A percentile compares a stretch with the other conserved stretches of the same genome.
Evolutionary conservation across 2,113 vertebrate genomes (phyloP).

Genomic region (Ctenomys sociabilis): DNA sequence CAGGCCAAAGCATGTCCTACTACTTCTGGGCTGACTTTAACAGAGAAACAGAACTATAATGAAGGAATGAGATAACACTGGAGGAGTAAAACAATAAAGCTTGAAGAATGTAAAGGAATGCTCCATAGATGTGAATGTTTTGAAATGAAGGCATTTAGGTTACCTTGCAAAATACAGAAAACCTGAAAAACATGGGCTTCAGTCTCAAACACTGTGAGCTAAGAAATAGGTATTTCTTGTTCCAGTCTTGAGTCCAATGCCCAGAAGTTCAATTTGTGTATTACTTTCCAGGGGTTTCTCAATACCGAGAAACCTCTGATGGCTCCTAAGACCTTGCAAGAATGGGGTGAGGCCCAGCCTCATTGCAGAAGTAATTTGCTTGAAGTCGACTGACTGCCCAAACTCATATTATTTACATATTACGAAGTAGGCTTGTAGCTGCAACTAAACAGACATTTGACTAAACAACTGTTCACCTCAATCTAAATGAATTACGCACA

Average conservation of each 20-base stretch:
- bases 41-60: not conserved
- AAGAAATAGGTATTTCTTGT: not conserved
- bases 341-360: not conserved
- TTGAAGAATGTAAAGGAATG: not conserved
- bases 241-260: not conserved
- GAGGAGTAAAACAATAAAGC: not conserved
- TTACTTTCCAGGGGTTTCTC: not conserved
- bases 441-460: not conserved
- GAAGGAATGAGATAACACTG: not conserved
- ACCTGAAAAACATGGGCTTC: too few relatives aligned
- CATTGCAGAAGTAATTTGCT: not conserved
- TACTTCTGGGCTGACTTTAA: not conserved
- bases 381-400: not conserved
- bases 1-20: rapidly evolving
- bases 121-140: not conserved
- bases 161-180: not conserved
- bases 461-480: not conserved
- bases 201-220: not conserved
- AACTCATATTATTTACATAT: not conserved
- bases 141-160: not conserved
- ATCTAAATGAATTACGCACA: not conserved
- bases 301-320: not conserved
- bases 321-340: not conserved
- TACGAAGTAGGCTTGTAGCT: not conserved
- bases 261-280: not conserved